These are phyloP conservation scores for Parazoanthus atlanticus DNA, from an alignment of 92 coral and sea anemone species.

Conservation along the genomic window DNA sequence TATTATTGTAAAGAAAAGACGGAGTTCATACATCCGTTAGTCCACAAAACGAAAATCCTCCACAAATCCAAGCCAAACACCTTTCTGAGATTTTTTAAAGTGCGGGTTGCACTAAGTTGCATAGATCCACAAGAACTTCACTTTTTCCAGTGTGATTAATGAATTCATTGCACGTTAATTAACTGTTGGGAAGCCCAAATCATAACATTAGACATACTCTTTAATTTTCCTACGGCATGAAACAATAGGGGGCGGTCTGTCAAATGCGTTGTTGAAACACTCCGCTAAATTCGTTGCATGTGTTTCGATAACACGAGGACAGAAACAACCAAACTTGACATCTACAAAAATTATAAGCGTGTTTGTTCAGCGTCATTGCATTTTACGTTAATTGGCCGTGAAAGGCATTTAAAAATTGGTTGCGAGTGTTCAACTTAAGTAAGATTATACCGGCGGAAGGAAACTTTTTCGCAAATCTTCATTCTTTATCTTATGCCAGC, in stretches of 20 bases:
- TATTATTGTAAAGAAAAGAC: background rate
- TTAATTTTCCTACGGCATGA: background rate
- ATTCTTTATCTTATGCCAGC: background rate
- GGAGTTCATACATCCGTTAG: background rate
- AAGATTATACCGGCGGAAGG: conserved; percentile 5
- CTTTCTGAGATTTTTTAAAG: no score
- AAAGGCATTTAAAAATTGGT: background rate
- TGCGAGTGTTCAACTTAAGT: background rate
- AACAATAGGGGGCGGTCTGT: conserved; percentile 8
- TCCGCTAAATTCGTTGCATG: conserved; percentile 31
- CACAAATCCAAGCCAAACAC: background rate
- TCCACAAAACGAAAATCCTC: background rate
- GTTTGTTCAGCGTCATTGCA: background rate
- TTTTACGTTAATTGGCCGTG: conserved; percentile 14
- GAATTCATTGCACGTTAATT: conserved; percentile 2
- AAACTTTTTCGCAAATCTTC: background rate
- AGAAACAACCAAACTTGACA: background rate
- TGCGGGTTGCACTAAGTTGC: background rate
- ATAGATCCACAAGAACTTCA: background rate
- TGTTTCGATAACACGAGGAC: background rate
- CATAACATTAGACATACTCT: background rate
- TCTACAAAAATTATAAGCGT: background rate
- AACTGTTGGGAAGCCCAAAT: background rate
- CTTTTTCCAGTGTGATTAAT: conserved; percentile 8
- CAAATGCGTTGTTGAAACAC: conserved; percentile 9